These are phyloP conservation scores for Tenthredo distinguenda DNA, from an alignment of 2,888 invertebrate genomes.

Conservation along the genomic window DNA sequence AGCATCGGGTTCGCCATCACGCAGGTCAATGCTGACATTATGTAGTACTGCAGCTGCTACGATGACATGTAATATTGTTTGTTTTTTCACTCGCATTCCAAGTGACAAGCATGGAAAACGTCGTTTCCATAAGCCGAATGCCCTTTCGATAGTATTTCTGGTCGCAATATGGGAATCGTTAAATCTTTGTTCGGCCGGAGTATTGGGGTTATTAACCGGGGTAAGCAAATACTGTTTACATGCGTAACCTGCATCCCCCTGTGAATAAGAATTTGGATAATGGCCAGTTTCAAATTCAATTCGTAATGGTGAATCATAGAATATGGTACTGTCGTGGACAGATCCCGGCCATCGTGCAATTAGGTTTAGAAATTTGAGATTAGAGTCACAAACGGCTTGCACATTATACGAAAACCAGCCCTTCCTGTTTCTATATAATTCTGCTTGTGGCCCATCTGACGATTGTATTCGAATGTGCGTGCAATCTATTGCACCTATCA, in stretches of 20 bases:
- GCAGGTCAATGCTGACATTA: not conserved
- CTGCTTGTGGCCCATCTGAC: conserved; percentile 59
- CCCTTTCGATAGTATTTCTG: conserved; percentile 68
- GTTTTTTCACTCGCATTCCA: conserved; percentile 55
- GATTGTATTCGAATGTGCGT: conserved; percentile 63
- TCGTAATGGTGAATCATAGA: not conserved
- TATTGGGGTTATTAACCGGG: conserved; percentile 61
- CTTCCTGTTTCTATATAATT: conserved; percentile 61
- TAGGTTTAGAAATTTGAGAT: conserved; percentile 59
- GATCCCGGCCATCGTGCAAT: conserved; percentile 65
- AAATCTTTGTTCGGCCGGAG: conserved; percentile 63
- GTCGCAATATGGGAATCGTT: conserved; percentile 69
- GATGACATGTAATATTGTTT: conserved; percentile 41
- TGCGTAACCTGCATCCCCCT: conserved; percentile 71
- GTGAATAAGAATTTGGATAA: conserved; percentile 62
- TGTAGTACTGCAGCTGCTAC: conserved; percentile 42
- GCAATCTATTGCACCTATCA: conserved; percentile 63
- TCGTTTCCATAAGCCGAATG: conserved; percentile 66
- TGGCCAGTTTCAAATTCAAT: conserved; percentile 59
- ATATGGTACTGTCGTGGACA: conserved; percentile 38
- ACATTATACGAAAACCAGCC: conserved; percentile 62
- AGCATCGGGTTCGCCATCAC: not conserved
- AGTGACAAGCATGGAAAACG: conserved; percentile 58
- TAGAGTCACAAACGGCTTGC: conserved; percentile 59
- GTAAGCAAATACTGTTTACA: conserved; percentile 64